Conservation (phyloP, 1,140 invertebrate species). For the Liolophura sinensis region DNA sequence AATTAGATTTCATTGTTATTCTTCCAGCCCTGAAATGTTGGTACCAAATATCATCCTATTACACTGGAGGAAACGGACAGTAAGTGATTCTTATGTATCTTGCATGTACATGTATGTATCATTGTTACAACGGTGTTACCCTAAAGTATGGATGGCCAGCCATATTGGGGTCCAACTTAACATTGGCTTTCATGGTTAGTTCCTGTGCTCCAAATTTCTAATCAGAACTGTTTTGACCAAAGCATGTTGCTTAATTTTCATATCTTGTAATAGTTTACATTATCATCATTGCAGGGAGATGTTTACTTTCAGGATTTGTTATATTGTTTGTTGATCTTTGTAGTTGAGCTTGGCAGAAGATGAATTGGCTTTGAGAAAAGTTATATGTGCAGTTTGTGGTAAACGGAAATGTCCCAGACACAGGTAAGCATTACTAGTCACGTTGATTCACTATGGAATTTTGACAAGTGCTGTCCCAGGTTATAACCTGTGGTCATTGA, state of each 20-base stretch:
- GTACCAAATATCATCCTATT: slow-evolving; percentile 41
- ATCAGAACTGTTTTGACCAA: too few relatives aligned
- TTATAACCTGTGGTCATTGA: not conserved
- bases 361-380: slow-evolving; percentile 46
- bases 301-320: not conserved
- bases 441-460: not conserved
- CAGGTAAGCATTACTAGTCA: slow-evolving; percentile 28
- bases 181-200: not conserved
- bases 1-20: slow-evolving; percentile 7
- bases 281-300: too few relatives aligned
- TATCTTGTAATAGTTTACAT: not conserved
- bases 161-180: not conserved
- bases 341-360: slow-evolving; percentile 20
- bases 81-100: slow-evolving; percentile 13
- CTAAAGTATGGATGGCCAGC: not conserved
- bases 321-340: not conserved
- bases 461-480: not conserved
- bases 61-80: slow-evolving; percentile 35
- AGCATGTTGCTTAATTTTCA: not conserved
- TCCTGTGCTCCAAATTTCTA: too few relatives aligned
- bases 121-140: not conserved
- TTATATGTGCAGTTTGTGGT: slow-evolving; percentile 50
- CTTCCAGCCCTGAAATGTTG: slow-evolving; percentile 33
- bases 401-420: slow-evolving; percentile 50
- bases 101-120: not conserved